These are phyloP conservation scores for Cepaea nemoralis DNA, from an alignment of 1,140 invertebrate species.

Conservation along the genomic window DNA sequence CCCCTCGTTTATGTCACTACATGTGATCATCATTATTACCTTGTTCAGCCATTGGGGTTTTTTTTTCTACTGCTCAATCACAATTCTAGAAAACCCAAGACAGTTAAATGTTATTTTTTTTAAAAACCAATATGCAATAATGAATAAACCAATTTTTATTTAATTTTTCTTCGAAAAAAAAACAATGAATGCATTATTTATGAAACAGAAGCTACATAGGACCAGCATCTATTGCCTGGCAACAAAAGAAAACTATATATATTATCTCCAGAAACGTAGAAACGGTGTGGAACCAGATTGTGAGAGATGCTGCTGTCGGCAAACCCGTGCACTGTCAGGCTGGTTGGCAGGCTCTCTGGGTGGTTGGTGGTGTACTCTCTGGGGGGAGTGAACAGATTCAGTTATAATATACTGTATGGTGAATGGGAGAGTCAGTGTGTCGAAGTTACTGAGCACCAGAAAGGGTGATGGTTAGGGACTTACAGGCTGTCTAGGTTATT, in stretches of 20 bases:
- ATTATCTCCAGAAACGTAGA: slow-evolving; percentile 60
- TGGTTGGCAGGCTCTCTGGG: slow-evolving; percentile 45
- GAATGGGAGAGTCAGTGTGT: not conserved
- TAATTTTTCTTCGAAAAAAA: too few relatives aligned
- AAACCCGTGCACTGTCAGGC: slow-evolving; percentile 64
- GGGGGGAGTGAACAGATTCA: slow-evolving; percentile 16
- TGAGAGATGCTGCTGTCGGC: slow-evolving; percentile 59
- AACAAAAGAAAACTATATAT: slow-evolving; percentile 59
- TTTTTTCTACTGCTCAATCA: too few relatives aligned
- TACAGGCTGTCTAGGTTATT: too few relatives aligned
- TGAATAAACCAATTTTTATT: too few relatives aligned
- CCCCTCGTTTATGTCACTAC: too few relatives aligned
- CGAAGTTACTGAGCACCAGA: not conserved
- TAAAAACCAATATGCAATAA: too few relatives aligned
- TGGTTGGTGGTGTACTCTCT: slow-evolving; percentile 12
- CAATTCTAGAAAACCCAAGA: too few relatives aligned
- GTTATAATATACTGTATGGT: not conserved
- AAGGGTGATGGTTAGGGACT: not conserved
- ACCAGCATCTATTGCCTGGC: slow-evolving; percentile 19
- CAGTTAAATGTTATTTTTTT: too few relatives aligned
- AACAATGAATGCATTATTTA: not conserved
- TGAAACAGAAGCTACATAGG: not conserved
- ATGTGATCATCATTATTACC: too few relatives aligned
- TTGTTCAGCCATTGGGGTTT: too few relatives aligned
- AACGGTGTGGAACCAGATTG: slow-evolving; percentile 57